Conservation (phyloP, 2,113 vertebrate species). For the Xyliphius kryptos region DNA sequence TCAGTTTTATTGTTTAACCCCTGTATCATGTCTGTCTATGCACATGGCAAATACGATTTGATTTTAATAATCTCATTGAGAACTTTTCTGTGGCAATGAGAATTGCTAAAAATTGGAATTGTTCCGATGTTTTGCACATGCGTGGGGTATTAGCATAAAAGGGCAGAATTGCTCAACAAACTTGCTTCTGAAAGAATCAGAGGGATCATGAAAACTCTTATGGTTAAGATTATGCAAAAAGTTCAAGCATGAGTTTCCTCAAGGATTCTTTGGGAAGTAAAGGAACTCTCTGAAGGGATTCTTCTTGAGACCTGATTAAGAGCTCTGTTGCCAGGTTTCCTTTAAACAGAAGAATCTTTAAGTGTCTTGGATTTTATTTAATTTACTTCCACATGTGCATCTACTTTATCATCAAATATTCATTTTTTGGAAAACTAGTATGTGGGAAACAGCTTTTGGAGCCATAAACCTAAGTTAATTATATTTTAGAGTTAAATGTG, state of each 20-base stretch:
- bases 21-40: no score
- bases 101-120: no score
- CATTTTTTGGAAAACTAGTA: background rate
- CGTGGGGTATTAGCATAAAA: no score
- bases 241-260: background rate
- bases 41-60: no score
- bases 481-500: no score
- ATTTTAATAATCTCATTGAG: no score
- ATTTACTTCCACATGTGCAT: background rate
- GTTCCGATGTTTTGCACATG: no score
- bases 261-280: background rate
- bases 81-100: no score
- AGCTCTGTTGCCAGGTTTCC: background rate
- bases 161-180: background rate
- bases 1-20: no score
- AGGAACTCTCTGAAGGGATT: background rate
- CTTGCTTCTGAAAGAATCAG: no score
- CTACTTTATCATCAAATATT: background rate
- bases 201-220: no score
- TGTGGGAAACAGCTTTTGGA: background rate
- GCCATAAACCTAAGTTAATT: background rate
- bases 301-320: background rate
- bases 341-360: background rate
- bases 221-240: background rate
- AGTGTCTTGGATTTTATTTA: background rate